Percentiles rank a stretch among this genome's conserved stretches.
Evolutionary conservation across 2,797 vertebrate genomes (phyloP).

Genomic region (Geotria australis): DNA sequence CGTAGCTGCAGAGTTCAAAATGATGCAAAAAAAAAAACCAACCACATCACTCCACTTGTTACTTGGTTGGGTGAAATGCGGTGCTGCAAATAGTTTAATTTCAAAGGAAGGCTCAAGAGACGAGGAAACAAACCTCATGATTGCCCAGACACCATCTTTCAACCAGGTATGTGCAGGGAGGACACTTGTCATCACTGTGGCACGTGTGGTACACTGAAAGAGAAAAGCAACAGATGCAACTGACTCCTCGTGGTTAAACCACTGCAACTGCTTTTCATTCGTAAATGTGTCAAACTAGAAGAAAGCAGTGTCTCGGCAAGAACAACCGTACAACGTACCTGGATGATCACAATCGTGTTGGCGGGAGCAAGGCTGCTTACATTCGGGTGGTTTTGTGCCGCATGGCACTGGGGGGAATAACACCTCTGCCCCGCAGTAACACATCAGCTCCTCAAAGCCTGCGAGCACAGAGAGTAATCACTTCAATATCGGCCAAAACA

Average conservation of each 20-base stretch:
- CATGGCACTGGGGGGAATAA: slow-evolving; percentile 74
- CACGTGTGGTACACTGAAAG: slow-evolving; percentile 71
- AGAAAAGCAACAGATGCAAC: background rate
- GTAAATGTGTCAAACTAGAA: background rate
- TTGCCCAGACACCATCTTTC: slow-evolving; percentile 98
- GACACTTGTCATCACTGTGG: slow-evolving; percentile 79
- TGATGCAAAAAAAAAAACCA: slow-evolving; percentile 1
- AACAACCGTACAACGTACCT: slow-evolving; percentile 15
- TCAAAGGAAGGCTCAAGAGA: no score
- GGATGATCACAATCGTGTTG: slow-evolving; percentile 76
- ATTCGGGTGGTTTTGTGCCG: slow-evolving; percentile 78
- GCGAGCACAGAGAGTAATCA: slow-evolving; percentile 1
- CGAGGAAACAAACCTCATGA: slow-evolving; percentile 44
- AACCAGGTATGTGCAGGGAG: slow-evolving; percentile 79
- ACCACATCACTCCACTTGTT: no score
- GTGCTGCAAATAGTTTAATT: no score
- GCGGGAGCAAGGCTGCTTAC: slow-evolving; percentile 51
- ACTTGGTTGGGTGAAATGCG: no score
- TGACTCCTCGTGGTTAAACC: background rate
- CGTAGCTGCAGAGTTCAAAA: slow-evolving; percentile 25
- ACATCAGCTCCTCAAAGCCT: slow-evolving; percentile 92
- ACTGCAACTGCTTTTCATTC: background rate
- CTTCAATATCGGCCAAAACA: no score
- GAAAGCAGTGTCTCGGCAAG: no score
- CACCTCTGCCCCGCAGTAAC: slow-evolving; percentile 60